Base-by-base conservation (phyloP, 2,888 invertebrate genomes). In the Therioaphis trifolii region DNA sequence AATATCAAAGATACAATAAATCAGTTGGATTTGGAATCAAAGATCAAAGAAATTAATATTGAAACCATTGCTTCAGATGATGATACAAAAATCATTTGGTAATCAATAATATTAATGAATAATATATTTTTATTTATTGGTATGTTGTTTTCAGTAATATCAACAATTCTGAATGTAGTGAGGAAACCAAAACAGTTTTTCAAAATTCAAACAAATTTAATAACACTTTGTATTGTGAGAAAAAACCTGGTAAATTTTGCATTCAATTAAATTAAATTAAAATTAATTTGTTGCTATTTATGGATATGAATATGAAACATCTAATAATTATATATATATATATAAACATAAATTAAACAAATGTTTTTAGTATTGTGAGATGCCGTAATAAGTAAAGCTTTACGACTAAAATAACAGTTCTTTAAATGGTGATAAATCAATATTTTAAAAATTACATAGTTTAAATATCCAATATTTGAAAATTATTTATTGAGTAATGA, bases 231-330 rank as follows among this genome's bases (percentile, higher is more conserved):
- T 43, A 2, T 40, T 21, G 1, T 18, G 9, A 18, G 12, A n/a
- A 71, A 71, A 14, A 71, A 49, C 46, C 27, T 49, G 49, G 71
- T 71, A 49, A 71, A 27, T 18, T 11, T 18, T 24, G 43, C 27
- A 18, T n/a, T 11, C n/a, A 12, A n/a, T 52, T 52, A 52, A n/a
- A n/a, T 52, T 12, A 52, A n/a, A n/a, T 7, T 4, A 52, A n/a
- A 52, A 4, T 52, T 7, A n/a, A 43, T 52, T 18, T n/a, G 5
- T 43, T 43, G 7, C 11, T 43, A 5, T 52, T 18, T n/a, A 15
- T 52, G 18, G 52, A n/a, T n/a, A 52, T n/a, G n/a, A 52, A n/a
- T 52, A n/a, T 52, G n/a, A 52, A 9, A 52, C 1, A n/a, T 52
- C 3, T 52, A n/a, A n/a, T 52, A 52, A 49, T 49, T 49, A n/a